Evolutionary conservation across 2,113 vertebrate genomes (phyloP).

Genomic region (Actenoides lindsayi): DNA sequence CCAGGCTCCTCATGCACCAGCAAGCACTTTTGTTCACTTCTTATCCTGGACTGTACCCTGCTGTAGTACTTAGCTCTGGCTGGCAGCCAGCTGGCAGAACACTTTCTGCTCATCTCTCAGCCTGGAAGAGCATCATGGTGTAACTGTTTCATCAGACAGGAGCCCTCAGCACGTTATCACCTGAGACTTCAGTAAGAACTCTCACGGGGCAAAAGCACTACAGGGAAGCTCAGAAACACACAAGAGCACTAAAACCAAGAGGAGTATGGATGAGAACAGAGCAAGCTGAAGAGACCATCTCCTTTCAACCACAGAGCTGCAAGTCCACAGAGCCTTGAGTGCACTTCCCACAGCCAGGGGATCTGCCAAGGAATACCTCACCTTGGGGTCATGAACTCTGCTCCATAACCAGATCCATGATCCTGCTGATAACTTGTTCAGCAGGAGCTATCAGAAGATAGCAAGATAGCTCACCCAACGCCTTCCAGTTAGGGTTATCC

Average conservation of each 20-base stretch:
- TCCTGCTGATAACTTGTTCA: not conserved
- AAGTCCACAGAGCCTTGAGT: not conserved
- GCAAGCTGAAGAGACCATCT: not conserved
- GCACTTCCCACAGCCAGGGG: not conserved
- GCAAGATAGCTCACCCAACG: not conserved
- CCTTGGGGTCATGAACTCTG: not conserved
- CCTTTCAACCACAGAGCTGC: not conserved
- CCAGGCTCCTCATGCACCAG: not conserved
- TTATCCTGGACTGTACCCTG: not conserved
- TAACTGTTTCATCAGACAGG: conserved; percentile 46
- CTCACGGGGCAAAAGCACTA: not conserved
- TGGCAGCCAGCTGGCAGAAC: not conserved
- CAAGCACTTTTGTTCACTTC: not conserved
- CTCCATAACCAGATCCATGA: not conserved
- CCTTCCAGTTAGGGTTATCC: not conserved
- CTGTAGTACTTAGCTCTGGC: not conserved
- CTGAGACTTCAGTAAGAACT: conserved; percentile 11
- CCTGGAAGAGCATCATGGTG: not conserved
- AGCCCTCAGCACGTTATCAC: not conserved
- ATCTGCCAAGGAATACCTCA: not conserved
- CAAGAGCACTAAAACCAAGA: not conserved
- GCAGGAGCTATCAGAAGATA: not conserved
- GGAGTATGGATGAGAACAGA: not conserved
- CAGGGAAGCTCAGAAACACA: conserved; percentile 19
- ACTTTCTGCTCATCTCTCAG: not conserved